Conservation (phyloP, 2,888 invertebrate genomes). For the Malthinus flaveolus region DNA sequence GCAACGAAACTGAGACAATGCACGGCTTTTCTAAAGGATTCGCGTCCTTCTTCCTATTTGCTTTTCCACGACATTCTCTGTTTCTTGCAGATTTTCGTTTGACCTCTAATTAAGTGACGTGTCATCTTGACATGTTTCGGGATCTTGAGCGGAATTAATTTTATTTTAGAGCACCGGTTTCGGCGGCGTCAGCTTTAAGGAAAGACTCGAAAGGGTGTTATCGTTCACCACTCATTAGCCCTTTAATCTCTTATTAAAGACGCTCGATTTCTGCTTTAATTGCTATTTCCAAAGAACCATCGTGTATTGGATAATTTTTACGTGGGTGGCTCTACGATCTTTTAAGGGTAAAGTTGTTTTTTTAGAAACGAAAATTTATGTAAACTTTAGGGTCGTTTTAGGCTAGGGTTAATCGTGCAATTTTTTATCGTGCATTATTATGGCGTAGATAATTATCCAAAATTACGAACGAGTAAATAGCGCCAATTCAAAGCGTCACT, state of each 20-base stretch:
- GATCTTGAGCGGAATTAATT: constrained; percentile 20
- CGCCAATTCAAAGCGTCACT: not conserved
- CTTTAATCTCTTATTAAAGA: constrained; percentile 3
- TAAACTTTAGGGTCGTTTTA: no score
- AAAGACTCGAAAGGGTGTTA: constrained; percentile 1
- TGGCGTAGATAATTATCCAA: not conserved
- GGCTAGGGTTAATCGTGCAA: no score
- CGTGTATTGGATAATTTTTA: no score
- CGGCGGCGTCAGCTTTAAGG: constrained; percentile 1
- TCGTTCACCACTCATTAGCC: constrained; percentile 2
- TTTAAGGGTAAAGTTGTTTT: no score
- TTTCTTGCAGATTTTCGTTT: constrained; percentile 18
- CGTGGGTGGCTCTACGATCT: no score
- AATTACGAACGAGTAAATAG: constrained; percentile 1
- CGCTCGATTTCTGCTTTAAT: not conserved
- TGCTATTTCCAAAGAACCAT: not conserved
- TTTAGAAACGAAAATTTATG: no score
- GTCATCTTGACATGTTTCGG: constrained; percentile 20
- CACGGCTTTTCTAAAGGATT: constrained; percentile 22
- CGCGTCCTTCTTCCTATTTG: constrained; percentile 19
- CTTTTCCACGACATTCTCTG: constrained; percentile 7
- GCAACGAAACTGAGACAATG: constrained; percentile 29
- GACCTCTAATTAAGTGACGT: constrained; percentile 24
- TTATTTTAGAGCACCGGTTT: constrained; percentile 17
- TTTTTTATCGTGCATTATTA: constrained; percentile 1